Evolutionary conservation across 2,888 invertebrate genomes (phyloP).

Genomic region (Ethmia dodecea): DNA sequence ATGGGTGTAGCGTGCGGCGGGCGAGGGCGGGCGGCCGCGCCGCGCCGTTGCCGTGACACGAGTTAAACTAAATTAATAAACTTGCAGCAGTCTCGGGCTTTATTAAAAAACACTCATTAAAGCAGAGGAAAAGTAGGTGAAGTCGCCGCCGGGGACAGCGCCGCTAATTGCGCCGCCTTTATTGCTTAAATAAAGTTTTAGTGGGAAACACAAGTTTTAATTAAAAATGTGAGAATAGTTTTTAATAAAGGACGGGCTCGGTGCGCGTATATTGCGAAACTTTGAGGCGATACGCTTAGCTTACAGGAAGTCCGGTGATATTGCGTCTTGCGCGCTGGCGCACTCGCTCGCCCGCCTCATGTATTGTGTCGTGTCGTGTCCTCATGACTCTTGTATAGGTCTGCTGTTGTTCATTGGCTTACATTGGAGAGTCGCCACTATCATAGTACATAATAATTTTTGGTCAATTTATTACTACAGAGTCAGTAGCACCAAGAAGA

Average conservation of each 20-base stretch:
- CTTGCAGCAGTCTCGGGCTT: slow-evolving; percentile 70
- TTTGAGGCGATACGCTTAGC: slow-evolving; percentile 72
- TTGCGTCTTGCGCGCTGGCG: slow-evolving; percentile 32
- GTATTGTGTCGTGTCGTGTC: too few relatives aligned
- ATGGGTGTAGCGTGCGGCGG: slow-evolving; percentile 37
- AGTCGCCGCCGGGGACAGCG: slow-evolving; percentile 76
- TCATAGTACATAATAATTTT: too few relatives aligned
- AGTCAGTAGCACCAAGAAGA: too few relatives aligned
- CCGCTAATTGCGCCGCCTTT: slow-evolving; percentile 76
- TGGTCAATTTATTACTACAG: too few relatives aligned
- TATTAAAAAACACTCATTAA: slow-evolving; percentile 78
- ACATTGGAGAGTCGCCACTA: too few relatives aligned
- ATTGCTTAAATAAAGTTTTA: slow-evolving; percentile 78
- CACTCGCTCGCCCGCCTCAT: not conserved
- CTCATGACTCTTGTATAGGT: too few relatives aligned
- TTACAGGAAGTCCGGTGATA: slow-evolving; percentile 68
- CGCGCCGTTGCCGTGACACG: slow-evolving; percentile 52
- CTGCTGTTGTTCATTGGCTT: too few relatives aligned
- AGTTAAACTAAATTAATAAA: slow-evolving; percentile 77
- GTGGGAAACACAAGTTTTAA: slow-evolving; percentile 77
- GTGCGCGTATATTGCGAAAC: slow-evolving; percentile 76
- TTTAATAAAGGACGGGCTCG: slow-evolving; percentile 74
- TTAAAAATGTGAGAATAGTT: slow-evolving; percentile 78
- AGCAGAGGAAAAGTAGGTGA: slow-evolving; percentile 75
- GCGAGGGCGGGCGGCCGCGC: slow-evolving; percentile 27